Base-by-base conservation (phyloP, 2,113 vertebrate genomes). In the Prochilodus magdalenae region DNA sequence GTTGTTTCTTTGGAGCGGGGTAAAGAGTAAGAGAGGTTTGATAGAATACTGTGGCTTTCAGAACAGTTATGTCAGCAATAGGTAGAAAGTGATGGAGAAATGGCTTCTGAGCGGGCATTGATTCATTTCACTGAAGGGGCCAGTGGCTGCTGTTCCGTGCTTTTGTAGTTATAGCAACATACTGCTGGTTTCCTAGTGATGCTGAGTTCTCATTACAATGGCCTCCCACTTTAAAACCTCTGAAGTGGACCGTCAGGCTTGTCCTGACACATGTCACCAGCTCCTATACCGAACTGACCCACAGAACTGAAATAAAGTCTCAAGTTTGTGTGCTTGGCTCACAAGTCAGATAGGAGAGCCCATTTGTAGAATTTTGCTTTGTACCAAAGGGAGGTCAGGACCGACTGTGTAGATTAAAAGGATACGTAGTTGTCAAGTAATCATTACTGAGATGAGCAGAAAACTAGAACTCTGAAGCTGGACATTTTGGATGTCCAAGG, bases 101-200 rank as follows among this genome's bases (percentile, higher is more conserved):
- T 49, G 20, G 18, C 55, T 49, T 55, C 55, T 55, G 75, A 88
- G 83, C 71, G 44, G 71, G 65, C 78, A 84, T 86, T 73, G 88
- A 87, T 87, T 87, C 10, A 60, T 70, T 72, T 44, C 2, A 51
- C 30, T 27, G 29, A 65, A 65, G 47, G 60, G 81, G 57, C 44
- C 60, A 73, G 72, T n/a, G 40, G 30, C 49, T 63, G 69, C 44
- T 75, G 18, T 65, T 82, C 77, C 27, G 29, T 49, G 16, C 33
- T 76, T 44, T 60, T 76, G 80, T 80, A 15, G 70, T 75, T 86
- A 75, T 85, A 82, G 79, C 79, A 86, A 85, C 69, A 7, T 66
- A 70, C 47, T 14, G 3, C 29, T 11, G 24, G 40, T 72, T 47
- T 84, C 53, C 33, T 49, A 74, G 75, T 5, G 57, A 62, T 76